Base-by-base conservation (phyloP, 1,140 invertebrate species). In the Protaetia brevitarsis region DNA sequence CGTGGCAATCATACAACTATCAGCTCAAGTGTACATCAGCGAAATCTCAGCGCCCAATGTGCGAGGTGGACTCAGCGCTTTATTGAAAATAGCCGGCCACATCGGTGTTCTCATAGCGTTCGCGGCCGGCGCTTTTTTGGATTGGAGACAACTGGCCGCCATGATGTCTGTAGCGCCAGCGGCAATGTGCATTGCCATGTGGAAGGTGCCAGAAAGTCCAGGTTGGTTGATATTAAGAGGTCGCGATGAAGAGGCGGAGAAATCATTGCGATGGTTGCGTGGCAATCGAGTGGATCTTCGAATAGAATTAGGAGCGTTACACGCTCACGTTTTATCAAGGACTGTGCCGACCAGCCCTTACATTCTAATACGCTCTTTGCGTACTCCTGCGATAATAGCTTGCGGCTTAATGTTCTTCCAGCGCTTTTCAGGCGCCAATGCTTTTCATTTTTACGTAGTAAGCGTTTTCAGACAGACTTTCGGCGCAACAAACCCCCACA, bases 41-140 rank as follows among this genome's bases (percentile, higher is more conserved):
- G 94, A 97, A 83, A 94, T 94, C 71, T 90, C 93, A 10, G 87
- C 92, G 30, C 89, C 93, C 11, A 87, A 90, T 59, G 89, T 94
- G 64, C 80, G 94, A 71, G 94, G 94, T 1, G 88, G 90, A 67
- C 82, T 96, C 19, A 93, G 91, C 69, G 90, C 93, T 6, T 86
- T 93, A 67, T 81, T 92, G 37, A 95, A 96, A 80, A 86, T 95
- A 34, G 85, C 89, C 64, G 88, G 90, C n/a, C 91, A 93, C 73
- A 83, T 93, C 28, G 94, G 94, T 10, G 88, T 95, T 41, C 80
- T 95, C 3, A 83, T 91, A 27, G 89, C 89, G 3, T 95, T 92
- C 79, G 86, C 88, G 6, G 82, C 92, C 0, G 94, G 94, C 45
- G 87, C 91, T 1, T 89, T 88, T 69, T 77, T 94, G 1, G 86